Percentiles rank a stretch among this genome's conserved stretches.
Conservation (phyloP, 1,140 invertebrate species). For the Philotrypesis tridentata region DNA sequence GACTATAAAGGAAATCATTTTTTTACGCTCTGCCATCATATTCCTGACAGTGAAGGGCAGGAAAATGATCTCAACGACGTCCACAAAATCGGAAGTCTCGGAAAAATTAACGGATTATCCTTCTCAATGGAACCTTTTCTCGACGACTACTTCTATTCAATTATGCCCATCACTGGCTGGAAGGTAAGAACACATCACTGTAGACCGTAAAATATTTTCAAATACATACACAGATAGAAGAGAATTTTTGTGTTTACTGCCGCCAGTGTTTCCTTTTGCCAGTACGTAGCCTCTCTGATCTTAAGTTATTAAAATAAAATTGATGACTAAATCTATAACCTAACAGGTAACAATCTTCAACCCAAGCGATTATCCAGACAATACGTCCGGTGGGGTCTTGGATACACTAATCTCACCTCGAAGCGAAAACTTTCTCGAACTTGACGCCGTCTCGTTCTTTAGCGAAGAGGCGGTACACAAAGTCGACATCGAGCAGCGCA, state of each 20-base stretch:
- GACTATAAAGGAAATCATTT: too few relatives aligned
- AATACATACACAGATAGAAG: too few relatives aligned
- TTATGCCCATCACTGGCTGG: constrained; percentile 62
- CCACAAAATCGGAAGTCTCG: constrained; percentile 49
- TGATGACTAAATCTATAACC: neutral
- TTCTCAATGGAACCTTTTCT: constrained; percentile 70
- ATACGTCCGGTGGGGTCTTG: constrained; percentile 59
- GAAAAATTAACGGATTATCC: constrained; percentile 65
- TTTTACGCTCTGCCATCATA: neutral
- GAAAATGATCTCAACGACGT: neutral
- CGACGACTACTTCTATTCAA: constrained; percentile 73
- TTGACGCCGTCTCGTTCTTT: constrained; percentile 53
- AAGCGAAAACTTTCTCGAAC: constrained; percentile 54
- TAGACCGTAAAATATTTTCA: too few relatives aligned
- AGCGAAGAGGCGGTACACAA: constrained; percentile 50
- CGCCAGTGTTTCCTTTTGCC: too few relatives aligned
- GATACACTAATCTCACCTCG: constrained; percentile 56
- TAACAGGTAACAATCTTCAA: constrained; percentile 68
- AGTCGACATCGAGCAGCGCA: constrained; percentile 65
- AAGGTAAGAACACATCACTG: constrained; percentile 60
- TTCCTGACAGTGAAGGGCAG: neutral
- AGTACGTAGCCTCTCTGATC: too few relatives aligned
- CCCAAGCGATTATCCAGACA: constrained; percentile 72
- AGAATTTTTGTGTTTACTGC: too few relatives aligned
- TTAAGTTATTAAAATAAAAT: too few relatives aligned